These are phyloP conservation scores for Muscicapa striata DNA, from an alignment of 2,797 vertebrate species.

Conservation along the genomic window DNA sequence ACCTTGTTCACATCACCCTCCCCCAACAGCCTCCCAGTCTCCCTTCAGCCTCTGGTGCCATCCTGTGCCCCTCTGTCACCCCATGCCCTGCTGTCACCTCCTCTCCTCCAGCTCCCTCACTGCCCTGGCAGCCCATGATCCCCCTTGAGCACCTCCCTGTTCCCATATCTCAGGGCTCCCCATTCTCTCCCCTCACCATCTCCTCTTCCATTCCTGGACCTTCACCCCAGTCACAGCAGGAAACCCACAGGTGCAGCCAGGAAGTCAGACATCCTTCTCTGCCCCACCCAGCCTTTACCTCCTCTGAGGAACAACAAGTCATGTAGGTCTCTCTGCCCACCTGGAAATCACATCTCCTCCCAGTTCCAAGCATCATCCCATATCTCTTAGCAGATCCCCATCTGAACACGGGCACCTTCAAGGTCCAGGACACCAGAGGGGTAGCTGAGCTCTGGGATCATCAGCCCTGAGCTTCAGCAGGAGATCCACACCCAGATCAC, in stretches of 20 bases:
- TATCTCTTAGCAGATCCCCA: not conserved
- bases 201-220: not conserved
- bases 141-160: rapidly evolving
- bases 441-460: not conserved
- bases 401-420: not conserved
- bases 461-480: not conserved
- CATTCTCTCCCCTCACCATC: not conserved
- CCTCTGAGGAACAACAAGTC: not conserved
- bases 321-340: not conserved
- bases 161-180: not conserved
- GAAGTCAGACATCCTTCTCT: not conserved
- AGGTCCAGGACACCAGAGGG: not conserved
- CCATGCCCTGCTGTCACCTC: not conserved
- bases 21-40: not conserved
- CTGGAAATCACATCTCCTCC: not conserved
- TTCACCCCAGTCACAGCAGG: not conserved
- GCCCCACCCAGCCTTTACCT: not conserved
- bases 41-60: not conserved
- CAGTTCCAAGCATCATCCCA: rapidly evolving
- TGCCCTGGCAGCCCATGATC: not conserved
- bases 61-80: not conserved
- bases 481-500: not conserved
- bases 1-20: not conserved
- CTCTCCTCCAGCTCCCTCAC: not conserved
- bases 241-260: not conserved